Percentiles rank a stretch among this genome's conserved stretches.
Conservation (phyloP, 2,113 vertebrate species). For the Indri indri region DNA sequence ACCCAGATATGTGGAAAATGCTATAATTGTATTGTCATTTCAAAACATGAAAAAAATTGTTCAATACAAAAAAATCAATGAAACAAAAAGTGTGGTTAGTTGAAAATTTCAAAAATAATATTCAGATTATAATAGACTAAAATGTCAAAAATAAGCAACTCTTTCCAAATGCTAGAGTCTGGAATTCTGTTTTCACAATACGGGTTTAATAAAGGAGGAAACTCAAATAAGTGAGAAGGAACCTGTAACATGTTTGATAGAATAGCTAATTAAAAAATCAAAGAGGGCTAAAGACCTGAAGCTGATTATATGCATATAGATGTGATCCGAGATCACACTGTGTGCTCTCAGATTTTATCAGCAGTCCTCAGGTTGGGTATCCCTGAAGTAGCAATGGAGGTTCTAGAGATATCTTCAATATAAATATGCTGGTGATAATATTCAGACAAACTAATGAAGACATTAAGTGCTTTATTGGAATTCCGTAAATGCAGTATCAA, state of each 20-base stretch:
- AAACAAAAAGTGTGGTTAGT: background rate
- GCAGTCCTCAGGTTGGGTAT: background rate
- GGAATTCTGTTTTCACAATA: background rate
- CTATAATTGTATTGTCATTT: background rate
- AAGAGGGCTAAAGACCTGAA: background rate
- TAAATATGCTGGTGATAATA: background rate
- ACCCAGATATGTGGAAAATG: background rate
- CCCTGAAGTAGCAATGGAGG: background rate
- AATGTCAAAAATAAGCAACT: background rate
- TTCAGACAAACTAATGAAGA: background rate
- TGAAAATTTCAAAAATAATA: constrained; percentile 13
- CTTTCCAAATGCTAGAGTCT: background rate
- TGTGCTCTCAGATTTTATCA: background rate
- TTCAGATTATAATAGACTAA: background rate
- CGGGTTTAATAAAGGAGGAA: background rate
- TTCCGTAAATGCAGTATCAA: background rate
- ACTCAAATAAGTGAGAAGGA: background rate
- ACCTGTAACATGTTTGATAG: background rate
- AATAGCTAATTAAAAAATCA: background rate
- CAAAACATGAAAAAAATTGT: background rate
- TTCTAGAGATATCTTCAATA: background rate
- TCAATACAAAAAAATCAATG: background rate
- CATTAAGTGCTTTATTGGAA: background rate
- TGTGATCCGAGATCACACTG: background rate
- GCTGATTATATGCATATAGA: background rate